A percentile compares a stretch with the other conserved stretches of the same genome.
phyloP scores from a whole-genome alignment of 2,888 invertebrate genomes.

The Drosophila falleni region DNA sequence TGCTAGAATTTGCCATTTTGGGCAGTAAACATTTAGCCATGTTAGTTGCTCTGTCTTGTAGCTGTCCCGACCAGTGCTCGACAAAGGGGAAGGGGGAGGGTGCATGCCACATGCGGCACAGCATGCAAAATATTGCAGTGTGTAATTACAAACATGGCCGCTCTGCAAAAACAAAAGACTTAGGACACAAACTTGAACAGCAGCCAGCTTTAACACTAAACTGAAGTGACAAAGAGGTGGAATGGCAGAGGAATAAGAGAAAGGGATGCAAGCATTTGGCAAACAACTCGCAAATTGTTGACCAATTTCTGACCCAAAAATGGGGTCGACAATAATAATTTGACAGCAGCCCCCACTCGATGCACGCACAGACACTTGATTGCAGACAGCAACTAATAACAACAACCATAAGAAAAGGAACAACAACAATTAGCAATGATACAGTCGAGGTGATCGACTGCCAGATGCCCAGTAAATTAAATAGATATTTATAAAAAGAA shows the following conservation, averaged over 20 bases:
- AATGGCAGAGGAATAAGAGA: background rate
- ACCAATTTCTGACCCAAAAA: slow-evolving; percentile 57
- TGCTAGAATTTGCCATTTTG: slow-evolving; percentile 76
- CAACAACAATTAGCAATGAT: background rate
- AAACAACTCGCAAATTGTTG: slow-evolving; percentile 48
- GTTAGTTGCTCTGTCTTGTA: slow-evolving; percentile 59
- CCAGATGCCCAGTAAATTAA: background rate
- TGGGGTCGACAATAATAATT: slow-evolving; percentile 50
- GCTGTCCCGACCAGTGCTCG: slow-evolving; percentile 13
- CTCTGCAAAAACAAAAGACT: slow-evolving; percentile 54
- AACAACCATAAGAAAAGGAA: slow-evolving; percentile 15
- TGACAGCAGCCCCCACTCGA: slow-evolving; percentile 45
- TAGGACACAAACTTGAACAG: slow-evolving; percentile 52
- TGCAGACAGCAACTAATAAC: slow-evolving; percentile 33
- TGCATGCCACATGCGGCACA: slow-evolving; percentile 10
- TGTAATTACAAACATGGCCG: slow-evolving; percentile 70
- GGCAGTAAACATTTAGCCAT: slow-evolving; percentile 72
- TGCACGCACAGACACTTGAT: slow-evolving; percentile 53
- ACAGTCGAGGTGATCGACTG: background rate
- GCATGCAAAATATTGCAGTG: slow-evolving; percentile 45
- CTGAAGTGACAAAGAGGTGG: background rate
- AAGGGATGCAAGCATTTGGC: background rate
- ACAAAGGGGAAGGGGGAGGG: background rate
- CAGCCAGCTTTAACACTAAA: background rate
- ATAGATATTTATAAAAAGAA: background rate